phyloP scores from a whole-genome alignment of 2,113 vertebrate species.

The Gila orcuttii region DNA sequence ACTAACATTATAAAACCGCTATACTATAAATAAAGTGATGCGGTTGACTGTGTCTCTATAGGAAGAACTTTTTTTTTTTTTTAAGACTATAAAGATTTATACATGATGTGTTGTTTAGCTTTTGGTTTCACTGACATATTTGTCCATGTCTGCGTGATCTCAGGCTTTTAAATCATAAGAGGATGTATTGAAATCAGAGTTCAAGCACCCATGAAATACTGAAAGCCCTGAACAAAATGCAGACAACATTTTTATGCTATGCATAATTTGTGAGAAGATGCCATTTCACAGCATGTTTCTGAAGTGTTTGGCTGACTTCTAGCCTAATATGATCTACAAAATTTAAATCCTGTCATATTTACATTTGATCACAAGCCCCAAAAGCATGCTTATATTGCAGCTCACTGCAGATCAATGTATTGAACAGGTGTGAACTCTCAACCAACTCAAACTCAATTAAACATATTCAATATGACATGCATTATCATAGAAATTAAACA shows the following conservation, averaged over 20 bases:
- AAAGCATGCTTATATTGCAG: constrained; percentile 3
- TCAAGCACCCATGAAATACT: background rate
- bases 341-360: background rate
- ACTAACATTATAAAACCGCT: background rate
- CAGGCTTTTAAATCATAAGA: constrained; percentile 8
- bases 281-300: background rate
- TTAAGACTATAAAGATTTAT: background rate
- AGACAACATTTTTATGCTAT: background rate
- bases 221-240: background rate
- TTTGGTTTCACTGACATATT: background rate
- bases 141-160: background rate
- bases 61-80: background rate
- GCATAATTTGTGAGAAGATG: constrained; percentile 14
- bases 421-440: background rate
- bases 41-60: background rate
- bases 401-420: background rate
- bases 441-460: background rate
- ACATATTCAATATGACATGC: too few species aligned
- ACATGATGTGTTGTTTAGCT: background rate
- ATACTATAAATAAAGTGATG: too few species aligned
- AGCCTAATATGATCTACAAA: background rate
- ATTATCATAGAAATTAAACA: background rate
- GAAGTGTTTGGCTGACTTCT: background rate
- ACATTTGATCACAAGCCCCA: background rate
- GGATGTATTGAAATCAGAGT: background rate